phyloP scores from a whole-genome alignment of 1,140 invertebrate species.

The Pogonus chalceus region DNA sequence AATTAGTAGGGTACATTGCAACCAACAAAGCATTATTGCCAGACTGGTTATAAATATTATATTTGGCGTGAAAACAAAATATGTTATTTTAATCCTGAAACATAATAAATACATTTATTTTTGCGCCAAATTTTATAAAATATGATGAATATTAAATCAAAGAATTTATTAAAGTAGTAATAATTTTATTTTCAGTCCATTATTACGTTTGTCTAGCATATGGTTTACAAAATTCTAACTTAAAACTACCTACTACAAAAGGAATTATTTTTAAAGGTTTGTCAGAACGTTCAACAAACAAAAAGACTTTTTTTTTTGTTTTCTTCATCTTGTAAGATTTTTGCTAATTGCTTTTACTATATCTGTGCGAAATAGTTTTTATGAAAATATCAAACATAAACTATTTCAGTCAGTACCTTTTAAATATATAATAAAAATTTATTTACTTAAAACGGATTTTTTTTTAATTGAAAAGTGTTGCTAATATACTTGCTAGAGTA shows the following conservation, averaged over 20 bases:
- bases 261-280: neutral
- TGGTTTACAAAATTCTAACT: conserved; percentile 2
- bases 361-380: neutral
- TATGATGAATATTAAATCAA: neutral
- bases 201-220: conserved; percentile 1
- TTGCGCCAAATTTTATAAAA: neutral
- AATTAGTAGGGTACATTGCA: conserved; percentile 5
- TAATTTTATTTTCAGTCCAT: conserved; percentile 4
- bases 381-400: neutral
- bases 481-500: too few relatives aligned
- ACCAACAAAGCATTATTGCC: neutral
- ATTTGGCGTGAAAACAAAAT: too few relatives aligned
- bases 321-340: neutral
- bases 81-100: too few relatives aligned
- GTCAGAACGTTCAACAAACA: neutral
- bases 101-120: too few relatives aligned
- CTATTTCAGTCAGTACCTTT: too few relatives aligned
- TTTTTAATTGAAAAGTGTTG: too few relatives aligned
- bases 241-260: neutral
- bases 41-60: too few relatives aligned
- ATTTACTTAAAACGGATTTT: too few relatives aligned
- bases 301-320: neutral
- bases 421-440: too few relatives aligned
- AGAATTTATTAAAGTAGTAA: neutral
- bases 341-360: neutral